A percentile compares a stretch with the other conserved stretches of the same genome.
phyloP scores from a whole-genome alignment of 2,888 invertebrate species.

The Keiferia lycopersicella region DNA sequence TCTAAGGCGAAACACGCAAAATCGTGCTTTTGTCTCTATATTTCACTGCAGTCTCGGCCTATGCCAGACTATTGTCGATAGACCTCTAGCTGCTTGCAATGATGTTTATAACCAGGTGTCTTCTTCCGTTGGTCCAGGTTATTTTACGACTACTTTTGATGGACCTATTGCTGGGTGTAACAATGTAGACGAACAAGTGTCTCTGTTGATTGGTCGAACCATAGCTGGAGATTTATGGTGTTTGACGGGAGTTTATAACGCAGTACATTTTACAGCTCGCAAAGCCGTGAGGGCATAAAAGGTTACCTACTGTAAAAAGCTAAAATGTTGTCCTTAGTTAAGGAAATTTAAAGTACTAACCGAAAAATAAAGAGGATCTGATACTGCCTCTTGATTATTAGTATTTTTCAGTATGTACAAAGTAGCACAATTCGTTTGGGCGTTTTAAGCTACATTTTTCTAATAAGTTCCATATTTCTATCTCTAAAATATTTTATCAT shows the following conservation, averaged over 20 bases:
- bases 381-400: too few relatives aligned
- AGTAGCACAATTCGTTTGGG: too few relatives aligned
- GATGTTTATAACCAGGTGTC: too few relatives aligned
- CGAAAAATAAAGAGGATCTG: too few relatives aligned
- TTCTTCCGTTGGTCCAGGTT: neutral
- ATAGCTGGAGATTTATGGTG: slow-evolving; percentile 41
- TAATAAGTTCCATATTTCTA: too few relatives aligned
- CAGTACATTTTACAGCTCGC: slow-evolving; percentile 4
- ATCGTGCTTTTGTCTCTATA: slow-evolving; percentile 4
- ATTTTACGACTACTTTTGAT: neutral
- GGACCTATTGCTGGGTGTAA: neutral
- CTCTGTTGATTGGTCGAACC: slow-evolving; percentile 12
- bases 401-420: too few relatives aligned
- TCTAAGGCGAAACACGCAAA: neutral
- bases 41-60: slow-evolving; percentile 16
- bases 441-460: too few relatives aligned
- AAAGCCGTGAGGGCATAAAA: slow-evolving; percentile 25
- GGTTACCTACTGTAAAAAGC: neutral
- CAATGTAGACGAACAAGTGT: neutral
- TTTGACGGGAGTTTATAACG: slow-evolving; percentile 43
- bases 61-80: too few relatives aligned
- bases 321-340: too few relatives aligned
- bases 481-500: too few relatives aligned
- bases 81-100: too few relatives aligned
- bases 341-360: too few relatives aligned